Conservation (phyloP, 64 coral and sea anemone species). For the Trachythela sp. region DNA sequence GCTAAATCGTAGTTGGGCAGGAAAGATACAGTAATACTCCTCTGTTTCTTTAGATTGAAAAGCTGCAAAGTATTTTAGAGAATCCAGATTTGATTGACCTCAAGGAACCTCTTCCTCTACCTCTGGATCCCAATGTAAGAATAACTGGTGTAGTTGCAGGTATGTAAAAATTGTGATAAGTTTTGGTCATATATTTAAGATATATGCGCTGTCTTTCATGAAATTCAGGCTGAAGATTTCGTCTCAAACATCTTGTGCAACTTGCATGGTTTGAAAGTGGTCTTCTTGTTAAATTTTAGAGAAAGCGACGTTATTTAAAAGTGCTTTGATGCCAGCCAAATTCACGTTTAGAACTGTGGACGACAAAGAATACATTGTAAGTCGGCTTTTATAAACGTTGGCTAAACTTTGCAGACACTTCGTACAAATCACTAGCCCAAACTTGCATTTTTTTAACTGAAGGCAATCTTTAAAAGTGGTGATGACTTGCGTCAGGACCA, state of each 20-base stretch:
- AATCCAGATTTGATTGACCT: constrained; percentile 66
- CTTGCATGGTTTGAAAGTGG: too few species aligned
- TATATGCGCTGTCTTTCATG: too few species aligned
- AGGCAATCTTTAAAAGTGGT: constrained; percentile 95
- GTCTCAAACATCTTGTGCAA: too few species aligned
- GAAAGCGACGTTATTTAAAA: constrained; percentile 91
- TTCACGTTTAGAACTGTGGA: constrained; percentile 73
- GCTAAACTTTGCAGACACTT: neutral
- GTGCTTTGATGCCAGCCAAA: constrained; percentile 92
- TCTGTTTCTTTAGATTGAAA: constrained; percentile 54
- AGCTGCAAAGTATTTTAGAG: constrained; percentile 78
- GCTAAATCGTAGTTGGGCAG: too few species aligned
- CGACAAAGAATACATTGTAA: constrained; percentile 89
- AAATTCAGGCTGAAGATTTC: too few species aligned
- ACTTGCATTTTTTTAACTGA: neutral
- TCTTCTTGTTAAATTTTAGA: constrained; percentile 55
- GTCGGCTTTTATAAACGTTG: neutral
- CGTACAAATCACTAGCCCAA: neutral
- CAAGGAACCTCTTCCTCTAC: constrained; percentile 69
- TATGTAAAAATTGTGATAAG: constrained; percentile 36
- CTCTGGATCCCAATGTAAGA: constrained; percentile 75
- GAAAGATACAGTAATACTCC: too few species aligned
- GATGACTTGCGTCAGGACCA: constrained; percentile 97
- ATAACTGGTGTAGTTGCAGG: constrained; percentile 87
- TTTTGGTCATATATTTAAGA: too few species aligned